Evolutionary conservation across 2,113 vertebrate species (phyloP), one percentile per base, ranked within the genome.

Genomic region (Misgurnus mizolepis): DNA sequence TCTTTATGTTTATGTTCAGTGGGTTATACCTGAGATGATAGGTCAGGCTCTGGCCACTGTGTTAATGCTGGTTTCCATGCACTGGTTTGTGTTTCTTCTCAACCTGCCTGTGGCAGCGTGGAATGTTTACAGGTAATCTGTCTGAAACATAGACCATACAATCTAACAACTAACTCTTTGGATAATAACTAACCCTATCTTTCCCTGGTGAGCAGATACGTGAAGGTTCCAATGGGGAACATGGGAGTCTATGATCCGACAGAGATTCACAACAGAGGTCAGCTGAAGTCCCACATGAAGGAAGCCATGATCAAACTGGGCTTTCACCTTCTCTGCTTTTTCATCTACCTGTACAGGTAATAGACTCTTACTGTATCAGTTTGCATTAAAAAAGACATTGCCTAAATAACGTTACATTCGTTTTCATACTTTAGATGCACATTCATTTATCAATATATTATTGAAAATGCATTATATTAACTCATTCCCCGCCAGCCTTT

Each of bases 291-390:
- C 4, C 96, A 98, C 89, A 99, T 98, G 97, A 99, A 99, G 82
- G 98, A 99, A 89, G 95, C 97, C 84, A 98, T 99, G 98, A 95
- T 99, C 84, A 99, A 99, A 86, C 92, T 99, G 49, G 98, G 98
- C 41, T 99, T 98, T 92, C 96, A 99, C 86, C 92, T 99, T 82
- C 96, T 99, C 70, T 98, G 97, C 89, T 99, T 99, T 92, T 99
- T 99, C 89, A 98, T 99, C 89, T 99, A 99, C 85, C 90, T 99
- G 87, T 99, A 99, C 88, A 99, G 97, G 98, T 99, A 88, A 58
- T 53, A 58, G 7, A 58, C n/a, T n/a, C 55, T 5, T n/a, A 58
- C n/a, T 18, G 17, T 7, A 1, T 5, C 18, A 7, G 15, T 18
- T 3, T 58, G 7, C 55, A 58, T 6, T 7, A 58, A 58, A 58